These are phyloP conservation scores for Caenorhabditis sp. DNA, from an alignment of 2,888 invertebrate species.

Conservation along the genomic window DNA sequence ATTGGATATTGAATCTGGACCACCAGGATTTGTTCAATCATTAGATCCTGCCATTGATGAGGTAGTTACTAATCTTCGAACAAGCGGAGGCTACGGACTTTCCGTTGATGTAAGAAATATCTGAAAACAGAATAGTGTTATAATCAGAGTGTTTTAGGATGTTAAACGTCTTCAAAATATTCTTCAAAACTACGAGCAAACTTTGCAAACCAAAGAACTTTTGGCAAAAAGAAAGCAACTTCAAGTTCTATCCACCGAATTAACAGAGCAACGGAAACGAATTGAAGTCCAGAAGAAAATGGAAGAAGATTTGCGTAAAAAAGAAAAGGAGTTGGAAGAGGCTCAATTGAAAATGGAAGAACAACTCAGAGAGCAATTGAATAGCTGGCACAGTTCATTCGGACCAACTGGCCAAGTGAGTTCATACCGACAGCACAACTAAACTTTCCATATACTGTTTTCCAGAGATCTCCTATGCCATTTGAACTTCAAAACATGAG, in stretches of 20 bases:
- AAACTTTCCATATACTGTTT: too few relatives aligned
- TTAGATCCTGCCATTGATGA: slow-evolving; percentile 49
- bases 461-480: slow-evolving; percentile 25
- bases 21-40: slow-evolving; percentile 45
- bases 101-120: slow-evolving; percentile 33
- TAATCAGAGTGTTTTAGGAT: slow-evolving; percentile 35
- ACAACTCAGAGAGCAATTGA: slow-evolving; percentile 48
- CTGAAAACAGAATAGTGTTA: neutral
- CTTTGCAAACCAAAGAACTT: slow-evolving; percentile 56
- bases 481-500: neutral
- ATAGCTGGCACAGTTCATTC: slow-evolving; percentile 46
- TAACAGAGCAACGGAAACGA: slow-evolving; percentile 50
- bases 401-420: slow-evolving; percentile 35
- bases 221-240: slow-evolving; percentile 48
- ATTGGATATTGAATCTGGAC: slow-evolving; percentile 17
- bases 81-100: slow-evolving; percentile 39
- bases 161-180: slow-evolving; percentile 51
- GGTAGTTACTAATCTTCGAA: slow-evolving; percentile 46
- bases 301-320: slow-evolving; percentile 48
- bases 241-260: slow-evolving; percentile 51
- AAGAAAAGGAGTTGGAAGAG: slow-evolving; percentile 48
- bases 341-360: slow-evolving; percentile 47
- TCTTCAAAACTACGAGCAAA: slow-evolving; percentile 53
- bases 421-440: too few relatives aligned
- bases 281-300: slow-evolving; percentile 48